These are phyloP conservation scores for Leucophenga maculata DNA, from an alignment of 2,888 invertebrate genomes.

Conservation along the genomic window DNA sequence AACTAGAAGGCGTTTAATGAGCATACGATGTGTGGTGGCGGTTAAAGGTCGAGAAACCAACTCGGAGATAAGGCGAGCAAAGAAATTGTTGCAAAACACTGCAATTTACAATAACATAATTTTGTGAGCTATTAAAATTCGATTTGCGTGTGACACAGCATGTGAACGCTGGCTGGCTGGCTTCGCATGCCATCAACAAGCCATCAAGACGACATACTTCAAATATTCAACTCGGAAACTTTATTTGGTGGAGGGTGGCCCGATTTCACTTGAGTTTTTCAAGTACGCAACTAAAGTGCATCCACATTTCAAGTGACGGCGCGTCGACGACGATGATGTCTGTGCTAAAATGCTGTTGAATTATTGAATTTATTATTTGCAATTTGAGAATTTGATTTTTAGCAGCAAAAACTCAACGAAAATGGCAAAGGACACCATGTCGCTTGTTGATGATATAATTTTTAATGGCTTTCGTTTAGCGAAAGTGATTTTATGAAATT, in stretches of 20 bases:
- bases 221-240: not conserved
- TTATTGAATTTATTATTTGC: conserved; percentile 35
- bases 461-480: conserved; percentile 53
- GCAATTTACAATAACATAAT: conserved; percentile 50
- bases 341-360: not conserved
- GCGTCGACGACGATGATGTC: no score
- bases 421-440: not conserved
- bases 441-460: conserved; percentile 43
- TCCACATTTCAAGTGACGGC: no score
- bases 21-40: conserved; percentile 29
- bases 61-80: not conserved
- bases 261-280: no score
- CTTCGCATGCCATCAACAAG: not conserved
- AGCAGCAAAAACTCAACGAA: conserved; percentile 8
- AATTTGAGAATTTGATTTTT: conserved; percentile 55
- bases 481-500: conserved; percentile 53
- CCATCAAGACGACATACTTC: conserved; percentile 9
- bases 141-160: conserved; percentile 35
- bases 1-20: conserved; percentile 23
- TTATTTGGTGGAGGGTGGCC: no score
- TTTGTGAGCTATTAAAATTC: conserved; percentile 55
- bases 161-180: not conserved
- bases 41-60: not conserved
- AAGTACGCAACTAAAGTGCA: no score
- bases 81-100: conserved; percentile 43